Conservation (phyloP, 2,888 invertebrate species). For the Stenotaenia linearis region DNA sequence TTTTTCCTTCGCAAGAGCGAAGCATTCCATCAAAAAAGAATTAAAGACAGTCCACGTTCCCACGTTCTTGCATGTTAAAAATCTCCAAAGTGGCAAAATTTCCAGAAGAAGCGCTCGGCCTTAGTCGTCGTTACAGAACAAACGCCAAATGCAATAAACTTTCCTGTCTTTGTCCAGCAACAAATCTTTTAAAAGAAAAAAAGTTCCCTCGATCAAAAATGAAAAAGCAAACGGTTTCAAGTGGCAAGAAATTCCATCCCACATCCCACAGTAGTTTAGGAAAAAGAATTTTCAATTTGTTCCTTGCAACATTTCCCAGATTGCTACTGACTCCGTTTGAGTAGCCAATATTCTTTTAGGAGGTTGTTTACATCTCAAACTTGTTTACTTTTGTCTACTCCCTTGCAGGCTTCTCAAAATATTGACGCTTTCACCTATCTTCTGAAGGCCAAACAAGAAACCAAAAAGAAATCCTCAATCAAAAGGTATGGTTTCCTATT, state of each 20-base stretch:
- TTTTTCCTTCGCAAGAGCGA: too few species aligned
- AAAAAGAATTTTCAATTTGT: not conserved
- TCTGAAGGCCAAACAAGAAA: not conserved
- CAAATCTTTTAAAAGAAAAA: too few species aligned
- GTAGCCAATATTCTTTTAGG: slow-evolving; percentile 3
- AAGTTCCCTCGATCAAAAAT: not conserved
- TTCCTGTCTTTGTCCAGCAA: not conserved
- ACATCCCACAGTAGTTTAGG: not conserved
- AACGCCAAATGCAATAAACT: too few species aligned
- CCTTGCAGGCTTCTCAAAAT: not conserved
- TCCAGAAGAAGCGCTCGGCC: too few species aligned
- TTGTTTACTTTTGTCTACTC: not conserved
- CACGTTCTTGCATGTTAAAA: too few species aligned
- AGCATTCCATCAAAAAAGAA: too few species aligned
- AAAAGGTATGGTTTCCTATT: not conserved
- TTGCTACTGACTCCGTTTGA: not conserved
- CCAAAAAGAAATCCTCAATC: not conserved
- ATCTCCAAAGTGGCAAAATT: too few species aligned
- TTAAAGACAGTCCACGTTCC: too few species aligned
- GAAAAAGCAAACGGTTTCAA: not conserved
- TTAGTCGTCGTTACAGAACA: too few species aligned
- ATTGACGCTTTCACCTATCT: not conserved
- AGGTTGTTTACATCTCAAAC: not conserved
- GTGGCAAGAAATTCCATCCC: not conserved
- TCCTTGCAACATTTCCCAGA: not conserved